Evolutionary conservation across 2,797 vertebrate genomes (phyloP), one percentile per base, ranked within the genome.

Genomic region (Sparus aurata): DNA sequence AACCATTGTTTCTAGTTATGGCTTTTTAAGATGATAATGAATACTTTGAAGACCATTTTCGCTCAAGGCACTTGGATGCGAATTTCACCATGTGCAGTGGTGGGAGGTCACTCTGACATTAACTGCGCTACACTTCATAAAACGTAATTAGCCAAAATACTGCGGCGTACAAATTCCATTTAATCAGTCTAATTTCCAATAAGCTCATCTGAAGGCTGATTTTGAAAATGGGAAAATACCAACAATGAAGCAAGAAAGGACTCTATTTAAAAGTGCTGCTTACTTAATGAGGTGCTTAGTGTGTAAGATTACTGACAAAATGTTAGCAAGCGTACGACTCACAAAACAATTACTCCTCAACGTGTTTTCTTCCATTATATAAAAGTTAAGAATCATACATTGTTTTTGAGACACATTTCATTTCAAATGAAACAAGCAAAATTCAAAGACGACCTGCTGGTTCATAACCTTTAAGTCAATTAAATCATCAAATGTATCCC

Each of bases 251-350:
- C 74, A 11, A 66, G 62, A n/a, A 30, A 41, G 61, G 27, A 60
- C 50, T 45, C 13, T 67, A 71, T 72, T 5, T 68, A 64, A 86
- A 85, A 73, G 72, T 83, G 65, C 69, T 38, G 55, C 64, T 65
- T 73, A 55, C 71, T 69, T 75, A 69, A 41, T 74, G 86, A 89
- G 83, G 84, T 82, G 89, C 75, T 88, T 80, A 87, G 80, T 87
- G 75, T 91, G 59, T 82, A 59, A 78, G 64, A 67, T 71, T 63
- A 80, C 58, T 41, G 72, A 83, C 45, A 64, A 55, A 82, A 86
- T 41, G 69, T 82, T 81, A 87, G 60, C 73, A 82, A 74, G 72
- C 69, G 58, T 49, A 69, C 61, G 80, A 61, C 54, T 72, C 45
- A 49, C 20, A 13, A 38, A 73, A 55, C 69, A 58, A n/a, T 65